Percentiles rank a stretch among this genome's conserved stretches.
phyloP scores from a whole-genome alignment of 1,140 invertebrate species.

The Drosophila arizonae region DNA sequence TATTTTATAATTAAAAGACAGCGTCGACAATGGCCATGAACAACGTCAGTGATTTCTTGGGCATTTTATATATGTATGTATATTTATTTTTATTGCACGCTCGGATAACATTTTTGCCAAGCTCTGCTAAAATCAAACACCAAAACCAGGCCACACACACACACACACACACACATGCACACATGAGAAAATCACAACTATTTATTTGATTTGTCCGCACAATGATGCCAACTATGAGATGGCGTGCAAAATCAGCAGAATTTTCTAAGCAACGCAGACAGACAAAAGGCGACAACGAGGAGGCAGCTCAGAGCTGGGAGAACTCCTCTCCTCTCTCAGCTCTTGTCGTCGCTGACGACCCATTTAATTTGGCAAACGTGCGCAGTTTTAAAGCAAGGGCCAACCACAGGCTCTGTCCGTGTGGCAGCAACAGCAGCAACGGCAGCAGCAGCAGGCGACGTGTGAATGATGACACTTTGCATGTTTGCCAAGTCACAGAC shows the following conservation, averaged over 20 bases:
- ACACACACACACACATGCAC: conserved; percentile 13
- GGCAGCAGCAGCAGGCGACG: conserved; percentile 56
- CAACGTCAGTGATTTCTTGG: conserved; percentile 39
- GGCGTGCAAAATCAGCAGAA: conserved; percentile 75
- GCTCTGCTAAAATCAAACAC: conserved; percentile 68
- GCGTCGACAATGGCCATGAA: conserved; percentile 7
- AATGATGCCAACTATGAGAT: conserved; percentile 75
- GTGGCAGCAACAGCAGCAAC: conserved; percentile 25
- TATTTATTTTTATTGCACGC: conserved; percentile 61
- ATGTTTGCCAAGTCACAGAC: conserved; percentile 76
- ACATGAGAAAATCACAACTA: conserved; percentile 66
- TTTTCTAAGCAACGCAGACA: conserved; percentile 55
- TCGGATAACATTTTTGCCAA: conserved; percentile 61
- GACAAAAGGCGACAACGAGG: conserved; percentile 69
- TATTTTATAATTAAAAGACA: conserved; percentile 47
- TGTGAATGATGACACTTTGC: conserved; percentile 82
- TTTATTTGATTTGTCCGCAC: conserved; percentile 79
- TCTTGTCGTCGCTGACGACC: conserved; percentile 59
- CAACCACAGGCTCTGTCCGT: conserved; percentile 23
- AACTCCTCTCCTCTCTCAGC: background rate
- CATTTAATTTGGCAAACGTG: conserved; percentile 82
- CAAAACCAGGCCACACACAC: conserved; percentile 48
- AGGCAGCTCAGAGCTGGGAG: conserved; percentile 18
- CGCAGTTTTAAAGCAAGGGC: conserved; percentile 71
- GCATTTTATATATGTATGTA: conserved; percentile 32